Conservation (phyloP, 2,113 vertebrate species). For the Cricetomys ansorgei region DNA sequence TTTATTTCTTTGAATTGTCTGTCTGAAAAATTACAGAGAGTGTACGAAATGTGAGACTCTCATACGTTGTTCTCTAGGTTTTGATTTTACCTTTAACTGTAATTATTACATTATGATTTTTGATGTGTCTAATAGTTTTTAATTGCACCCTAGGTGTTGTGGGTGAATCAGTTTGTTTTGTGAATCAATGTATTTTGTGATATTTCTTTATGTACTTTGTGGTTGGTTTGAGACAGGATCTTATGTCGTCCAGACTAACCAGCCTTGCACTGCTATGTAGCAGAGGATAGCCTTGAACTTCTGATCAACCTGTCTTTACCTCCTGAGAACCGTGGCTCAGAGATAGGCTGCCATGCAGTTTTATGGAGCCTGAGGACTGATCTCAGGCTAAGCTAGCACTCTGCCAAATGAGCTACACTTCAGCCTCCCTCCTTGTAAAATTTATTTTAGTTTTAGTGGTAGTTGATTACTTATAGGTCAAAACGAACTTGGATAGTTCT, state of each 20-base stretch:
- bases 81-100: background rate
- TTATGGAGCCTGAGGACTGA: background rate
- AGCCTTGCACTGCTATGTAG: background rate
- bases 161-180: background rate
- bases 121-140: background rate
- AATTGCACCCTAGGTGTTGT: background rate
- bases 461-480: background rate
- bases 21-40: background rate
- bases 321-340: background rate
- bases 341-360: background rate
- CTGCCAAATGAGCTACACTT: background rate
- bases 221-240: background rate
- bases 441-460: background rate
- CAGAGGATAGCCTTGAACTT: background rate
- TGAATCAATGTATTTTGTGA: background rate
- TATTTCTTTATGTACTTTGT: background rate
- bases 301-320: background rate
- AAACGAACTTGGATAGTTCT: background rate
- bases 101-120: background rate
- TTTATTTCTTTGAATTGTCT: slow-evolving; percentile 48
- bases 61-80: background rate
- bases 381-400: background rate
- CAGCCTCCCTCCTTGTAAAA: too few relatives aligned
- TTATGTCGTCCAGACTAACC: background rate
- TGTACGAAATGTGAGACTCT: background rate